Evolutionary conservation across 2,888 invertebrate species (phyloP).

Genomic region (Polydrusus pterygomalis): DNA sequence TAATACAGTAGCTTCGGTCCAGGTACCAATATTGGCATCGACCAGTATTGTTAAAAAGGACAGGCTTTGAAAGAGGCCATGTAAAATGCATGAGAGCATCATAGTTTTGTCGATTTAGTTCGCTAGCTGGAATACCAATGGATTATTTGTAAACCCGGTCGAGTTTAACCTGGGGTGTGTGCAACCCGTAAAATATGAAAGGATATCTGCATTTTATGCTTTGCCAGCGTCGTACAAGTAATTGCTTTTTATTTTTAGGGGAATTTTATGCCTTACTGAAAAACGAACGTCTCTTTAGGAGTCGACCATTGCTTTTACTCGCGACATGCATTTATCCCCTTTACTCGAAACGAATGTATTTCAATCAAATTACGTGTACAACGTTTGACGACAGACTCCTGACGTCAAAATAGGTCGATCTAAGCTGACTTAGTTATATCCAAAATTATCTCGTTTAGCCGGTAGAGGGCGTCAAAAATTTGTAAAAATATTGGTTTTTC

Average conservation of each 20-base stretch:
- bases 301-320: no score
- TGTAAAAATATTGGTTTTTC: no score
- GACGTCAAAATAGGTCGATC: no score
- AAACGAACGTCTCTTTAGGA: not conserved
- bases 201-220: constrained; percentile 38
- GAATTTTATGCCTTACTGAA: not conserved
- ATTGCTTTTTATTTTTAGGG: constrained; percentile 20
- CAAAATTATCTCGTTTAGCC: no score
- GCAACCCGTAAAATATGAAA: constrained; percentile 40
- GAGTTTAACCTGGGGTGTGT: constrained; percentile 43
- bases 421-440: no score
- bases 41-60: constrained; percentile 28
- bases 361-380: no score
- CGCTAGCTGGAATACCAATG: constrained; percentile 38
- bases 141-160: constrained; percentile 45
- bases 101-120: constrained; percentile 39
- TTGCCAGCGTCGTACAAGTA: constrained; percentile 9
- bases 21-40: constrained; percentile 29
- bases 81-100: constrained; percentile 45
- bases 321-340: no score
- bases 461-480: no score
- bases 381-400: no score
- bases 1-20: constrained; percentile 13
- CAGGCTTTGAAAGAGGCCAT: constrained; percentile 31
- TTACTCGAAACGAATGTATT: no score